Evolutionary conservation across 2,113 vertebrate species (phyloP).

Genomic region (Acrocephalus arundinaceus): DNA sequence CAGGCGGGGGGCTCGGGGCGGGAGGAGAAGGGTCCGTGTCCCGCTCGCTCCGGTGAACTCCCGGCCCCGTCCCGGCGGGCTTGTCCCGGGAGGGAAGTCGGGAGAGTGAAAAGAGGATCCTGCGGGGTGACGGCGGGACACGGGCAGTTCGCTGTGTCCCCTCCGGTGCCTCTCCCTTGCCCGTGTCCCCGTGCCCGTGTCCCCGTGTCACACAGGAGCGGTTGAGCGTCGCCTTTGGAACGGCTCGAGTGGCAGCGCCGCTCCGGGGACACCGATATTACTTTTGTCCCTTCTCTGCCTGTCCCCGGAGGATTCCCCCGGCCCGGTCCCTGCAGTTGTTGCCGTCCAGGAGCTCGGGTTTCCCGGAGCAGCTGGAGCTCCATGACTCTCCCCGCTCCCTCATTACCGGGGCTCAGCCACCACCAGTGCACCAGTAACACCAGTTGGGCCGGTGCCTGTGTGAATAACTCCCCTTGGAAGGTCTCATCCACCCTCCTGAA

Average conservation of each 20-base stretch:
- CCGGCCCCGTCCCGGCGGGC: background rate
- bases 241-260: rapidly evolving
- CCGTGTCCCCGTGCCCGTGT: background rate
- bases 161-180: background rate
- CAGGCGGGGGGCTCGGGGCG: background rate
- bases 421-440: background rate
- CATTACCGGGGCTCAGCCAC: background rate
- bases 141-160: background rate
- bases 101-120: background rate
- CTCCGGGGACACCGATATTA: rapidly evolving
- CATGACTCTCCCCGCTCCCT: background rate
- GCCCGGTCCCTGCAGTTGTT: background rate
- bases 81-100: background rate
- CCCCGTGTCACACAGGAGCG: background rate
- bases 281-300: background rate
- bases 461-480: background rate
- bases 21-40: background rate
- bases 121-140: background rate
- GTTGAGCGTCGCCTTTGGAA: rapidly evolving
- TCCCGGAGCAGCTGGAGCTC: background rate
- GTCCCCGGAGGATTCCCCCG: rapidly evolving
- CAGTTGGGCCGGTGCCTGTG: background rate
- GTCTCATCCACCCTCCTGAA: background rate
- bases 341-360: background rate
- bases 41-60: background rate